Evolutionary conservation across 2,113 vertebrate species (phyloP).

Genomic region (Oxyura jamaicensis): DNA sequence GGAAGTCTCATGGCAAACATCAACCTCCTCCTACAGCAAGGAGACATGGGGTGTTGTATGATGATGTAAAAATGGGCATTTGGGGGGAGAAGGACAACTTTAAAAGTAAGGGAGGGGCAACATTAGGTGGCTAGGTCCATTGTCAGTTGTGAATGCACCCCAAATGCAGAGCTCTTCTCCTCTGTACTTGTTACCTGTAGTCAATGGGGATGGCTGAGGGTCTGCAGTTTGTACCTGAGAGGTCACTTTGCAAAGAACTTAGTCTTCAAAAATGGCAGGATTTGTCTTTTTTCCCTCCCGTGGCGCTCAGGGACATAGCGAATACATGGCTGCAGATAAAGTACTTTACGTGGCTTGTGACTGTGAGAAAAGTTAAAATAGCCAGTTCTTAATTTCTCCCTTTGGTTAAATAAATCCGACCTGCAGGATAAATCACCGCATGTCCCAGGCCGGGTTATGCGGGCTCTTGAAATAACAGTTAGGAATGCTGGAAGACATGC

Average conservation of each 20-base stretch:
- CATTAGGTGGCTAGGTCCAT: no score
- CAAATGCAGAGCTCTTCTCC: neutral
- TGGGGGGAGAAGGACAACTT: neutral
- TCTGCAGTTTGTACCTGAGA: neutral
- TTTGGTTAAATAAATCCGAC: neutral
- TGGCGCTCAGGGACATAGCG: neutral
- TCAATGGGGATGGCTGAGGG: neutral
- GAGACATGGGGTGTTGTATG: neutral
- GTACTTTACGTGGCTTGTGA: neutral
- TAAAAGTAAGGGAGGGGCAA: no score
- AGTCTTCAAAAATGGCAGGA: neutral
- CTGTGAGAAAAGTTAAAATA: neutral
- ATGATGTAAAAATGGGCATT: neutral
- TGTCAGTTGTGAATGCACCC: neutral
- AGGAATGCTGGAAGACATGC: neutral
- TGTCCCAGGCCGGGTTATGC: neutral
- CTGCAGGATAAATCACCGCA: neutral
- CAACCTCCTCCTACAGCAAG: neutral
- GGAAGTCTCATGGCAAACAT: neutral
- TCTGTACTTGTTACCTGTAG: neutral
- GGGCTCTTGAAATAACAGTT: neutral
- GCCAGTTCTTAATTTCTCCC: neutral
- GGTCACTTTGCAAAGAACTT: neutral
- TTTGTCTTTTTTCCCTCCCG: neutral
- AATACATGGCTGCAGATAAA: neutral